These are phyloP conservation scores for Rhopalosiphum padi DNA, from an alignment of 1,140 invertebrate species.

Conservation along the genomic window DNA sequence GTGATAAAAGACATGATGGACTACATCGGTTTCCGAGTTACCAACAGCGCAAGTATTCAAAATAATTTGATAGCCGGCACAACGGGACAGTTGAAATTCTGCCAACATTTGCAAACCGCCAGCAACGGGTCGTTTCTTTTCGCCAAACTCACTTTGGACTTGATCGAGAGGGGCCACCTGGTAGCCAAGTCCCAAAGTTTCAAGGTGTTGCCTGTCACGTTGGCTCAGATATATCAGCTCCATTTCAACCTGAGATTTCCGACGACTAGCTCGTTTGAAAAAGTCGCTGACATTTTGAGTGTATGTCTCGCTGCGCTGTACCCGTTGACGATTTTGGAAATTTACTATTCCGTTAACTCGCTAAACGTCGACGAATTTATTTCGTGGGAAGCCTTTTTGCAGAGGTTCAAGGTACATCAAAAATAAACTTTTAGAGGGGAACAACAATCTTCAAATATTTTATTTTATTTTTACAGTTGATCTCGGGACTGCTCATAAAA, in stretches of 20 bases:
- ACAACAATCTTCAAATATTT: neutral
- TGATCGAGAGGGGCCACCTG: conserved; percentile 90
- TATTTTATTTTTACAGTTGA: conserved; percentile 65
- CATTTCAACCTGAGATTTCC: conserved; percentile 94
- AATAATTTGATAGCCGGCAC: conserved; percentile 79
- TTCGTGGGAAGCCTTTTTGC: conserved; percentile 89
- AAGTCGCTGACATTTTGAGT: conserved; percentile 81
- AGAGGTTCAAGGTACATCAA: conserved; percentile 75
- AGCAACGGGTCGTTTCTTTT: conserved; percentile 91
- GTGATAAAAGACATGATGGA: conserved; percentile 84
- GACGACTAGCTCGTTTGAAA: conserved; percentile 87
- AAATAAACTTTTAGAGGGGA: neutral
- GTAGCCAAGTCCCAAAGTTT: conserved; percentile 92
- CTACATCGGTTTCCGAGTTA: conserved; percentile 83
- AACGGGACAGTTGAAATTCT: conserved; percentile 70
- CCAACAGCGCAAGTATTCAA: conserved; percentile 79
- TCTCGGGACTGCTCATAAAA: conserved; percentile 86
- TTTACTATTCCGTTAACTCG: conserved; percentile 93
- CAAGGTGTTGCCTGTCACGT: conserved; percentile 89
- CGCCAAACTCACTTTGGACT: conserved; percentile 89
- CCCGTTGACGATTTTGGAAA: conserved; percentile 87
- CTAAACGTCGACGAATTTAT: conserved; percentile 77
- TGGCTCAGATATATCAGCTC: conserved; percentile 91
- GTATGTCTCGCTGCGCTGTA: conserved; percentile 89
- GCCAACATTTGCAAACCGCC: conserved; percentile 81